These are phyloP conservation scores for Setophaga petechia DNA, from an alignment of 2,113 vertebrate genomes.

Conservation along the genomic window DNA sequence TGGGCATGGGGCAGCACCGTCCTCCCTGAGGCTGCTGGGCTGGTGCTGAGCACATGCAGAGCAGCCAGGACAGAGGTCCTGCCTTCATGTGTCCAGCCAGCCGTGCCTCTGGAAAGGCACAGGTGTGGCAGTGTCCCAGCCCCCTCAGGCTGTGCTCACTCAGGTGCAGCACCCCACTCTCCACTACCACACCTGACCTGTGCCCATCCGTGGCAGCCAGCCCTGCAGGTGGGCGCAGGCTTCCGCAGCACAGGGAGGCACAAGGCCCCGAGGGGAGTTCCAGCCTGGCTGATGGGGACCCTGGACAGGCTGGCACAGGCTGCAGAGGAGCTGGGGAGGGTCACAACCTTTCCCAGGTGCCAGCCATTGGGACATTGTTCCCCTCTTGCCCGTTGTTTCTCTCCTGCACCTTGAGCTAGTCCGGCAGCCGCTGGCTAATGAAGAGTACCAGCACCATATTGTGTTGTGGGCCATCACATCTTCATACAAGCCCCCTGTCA, in stretches of 20 bases:
- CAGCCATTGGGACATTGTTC: neutral
- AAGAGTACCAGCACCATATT: neutral
- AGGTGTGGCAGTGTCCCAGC: neutral
- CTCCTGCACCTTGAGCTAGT: neutral
- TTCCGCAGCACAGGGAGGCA: neutral
- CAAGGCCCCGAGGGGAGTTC: neutral
- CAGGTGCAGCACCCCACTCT: accelerated
- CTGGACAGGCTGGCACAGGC: neutral
- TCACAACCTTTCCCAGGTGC: neutral
- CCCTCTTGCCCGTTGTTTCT: neutral
- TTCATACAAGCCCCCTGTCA: neutral
- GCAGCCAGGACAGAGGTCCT: neutral
- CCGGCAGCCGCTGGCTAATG: neutral
- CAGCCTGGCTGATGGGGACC: neutral
- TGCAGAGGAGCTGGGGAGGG: accelerated
- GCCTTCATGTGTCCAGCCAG: neutral
- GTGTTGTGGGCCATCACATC: neutral
- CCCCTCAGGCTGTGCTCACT: neutral
- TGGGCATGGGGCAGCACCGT: neutral
- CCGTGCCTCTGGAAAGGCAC: neutral
- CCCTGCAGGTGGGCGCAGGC: neutral
- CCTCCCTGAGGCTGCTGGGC: neutral
- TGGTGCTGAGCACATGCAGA: neutral
- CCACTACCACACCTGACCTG: neutral
- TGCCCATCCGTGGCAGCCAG: accelerated